phyloP scores from a whole-genome alignment of 2,113 vertebrate genomes.

The Oxyura jamaicensis region DNA sequence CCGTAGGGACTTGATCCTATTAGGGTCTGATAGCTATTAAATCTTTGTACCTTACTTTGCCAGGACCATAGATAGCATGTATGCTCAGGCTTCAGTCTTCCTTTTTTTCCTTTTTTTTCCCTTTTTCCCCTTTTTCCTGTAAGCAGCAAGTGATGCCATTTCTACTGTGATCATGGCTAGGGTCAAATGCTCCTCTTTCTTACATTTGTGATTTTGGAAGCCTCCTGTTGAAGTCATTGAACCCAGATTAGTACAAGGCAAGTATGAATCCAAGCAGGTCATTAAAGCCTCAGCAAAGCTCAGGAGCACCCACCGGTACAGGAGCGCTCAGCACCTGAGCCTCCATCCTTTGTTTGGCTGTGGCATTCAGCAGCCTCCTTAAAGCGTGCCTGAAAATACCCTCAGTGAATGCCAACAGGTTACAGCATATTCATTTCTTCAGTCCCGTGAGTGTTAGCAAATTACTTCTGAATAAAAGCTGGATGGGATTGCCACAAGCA shows the following conservation, averaged over 20 bases:
- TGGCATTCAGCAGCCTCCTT: neutral
- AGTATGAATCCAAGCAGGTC: accelerated
- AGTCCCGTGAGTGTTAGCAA: neutral
- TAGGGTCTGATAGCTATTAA: accelerated
- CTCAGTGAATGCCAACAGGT: accelerated
- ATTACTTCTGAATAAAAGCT: neutral
- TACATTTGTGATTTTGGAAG: neutral
- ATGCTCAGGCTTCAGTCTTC: neutral
- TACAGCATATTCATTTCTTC: neutral
- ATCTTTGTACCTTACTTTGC: neutral
- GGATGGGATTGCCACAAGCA: neutral
- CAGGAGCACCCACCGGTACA: too few relatives aligned
- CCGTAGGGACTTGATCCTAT: neutral
- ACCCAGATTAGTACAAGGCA: neutral
- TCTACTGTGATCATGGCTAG: neutral
- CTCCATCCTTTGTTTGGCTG: neutral
- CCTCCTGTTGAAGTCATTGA: neutral
- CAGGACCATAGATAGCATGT: accelerated
- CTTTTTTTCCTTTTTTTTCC: neutral
- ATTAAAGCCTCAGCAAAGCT: neutral
- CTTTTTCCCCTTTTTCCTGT: accelerated
- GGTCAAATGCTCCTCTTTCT: neutral
- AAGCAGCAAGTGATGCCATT: neutral
- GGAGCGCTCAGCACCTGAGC: accelerated
- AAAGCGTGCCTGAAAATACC: accelerated